Base-by-base conservation (phyloP, 2,797 vertebrate genomes). In the Pangasius krempfi region DNA sequence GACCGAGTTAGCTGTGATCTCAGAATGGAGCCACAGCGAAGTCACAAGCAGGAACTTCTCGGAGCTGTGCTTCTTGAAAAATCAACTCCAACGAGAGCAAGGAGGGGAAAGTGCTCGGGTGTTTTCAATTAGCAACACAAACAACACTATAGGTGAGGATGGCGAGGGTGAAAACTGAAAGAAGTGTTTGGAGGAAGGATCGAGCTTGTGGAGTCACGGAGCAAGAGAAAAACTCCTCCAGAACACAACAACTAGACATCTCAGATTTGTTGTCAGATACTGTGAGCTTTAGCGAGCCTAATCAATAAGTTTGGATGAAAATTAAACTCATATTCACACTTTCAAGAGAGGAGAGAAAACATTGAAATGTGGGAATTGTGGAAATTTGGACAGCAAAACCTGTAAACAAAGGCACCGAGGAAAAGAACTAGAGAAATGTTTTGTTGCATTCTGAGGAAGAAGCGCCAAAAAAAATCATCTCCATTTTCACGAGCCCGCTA, bases 21-120 rank as follows among this genome's bases (percentile, higher is more conserved):
- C 94, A 86, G 86, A 91, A 92, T 93, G 0, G 18, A 56, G 60
- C 84, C 1, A 91, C 95, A 95, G 97, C 93, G 94, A 95, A 95
- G 96, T 96, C 96, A 94, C 90, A 90, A 8, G 91, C 90, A 87
- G 93, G 94, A 93, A 81, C 92, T 92, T 92, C 92, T 94, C 95
- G 90, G 92, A 92, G 92, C 95, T 95, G 91, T 62, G 80, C 80
- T 82, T 82, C 22, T 82, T 44, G 56, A 78, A 88, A 94, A 93
- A 93, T 89, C 37, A 94, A 87, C 92, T 47, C 40, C 40, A 2
- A 47, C 5, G 25, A 83, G 56, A 62, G 25, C 56, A 40, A 14
- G 56, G 33, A 30, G 60, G 16, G 16, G 64, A 70, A 70, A 84
- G 83, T 14, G 64, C n/a, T 52, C 1, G 84, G 75, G 89, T 92